These are phyloP conservation scores for Gymnopithys bicolor DNA, from an alignment of 2,797 vertebrate species.

Conservation along the genomic window DNA sequence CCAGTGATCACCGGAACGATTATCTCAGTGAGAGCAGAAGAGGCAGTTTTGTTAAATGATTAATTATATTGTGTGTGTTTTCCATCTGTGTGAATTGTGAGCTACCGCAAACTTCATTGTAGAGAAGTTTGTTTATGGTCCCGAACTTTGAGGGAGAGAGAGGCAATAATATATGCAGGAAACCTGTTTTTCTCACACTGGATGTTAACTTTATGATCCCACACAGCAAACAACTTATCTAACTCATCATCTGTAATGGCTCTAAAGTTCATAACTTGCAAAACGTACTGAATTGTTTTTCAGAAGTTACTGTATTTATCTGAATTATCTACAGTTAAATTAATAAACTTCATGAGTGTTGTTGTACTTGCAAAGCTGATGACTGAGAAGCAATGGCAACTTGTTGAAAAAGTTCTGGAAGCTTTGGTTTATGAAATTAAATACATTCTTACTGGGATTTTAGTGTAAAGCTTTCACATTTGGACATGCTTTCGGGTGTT, in stretches of 20 bases:
- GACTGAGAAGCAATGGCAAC: background rate
- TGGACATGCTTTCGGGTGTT: conserved; percentile 28
- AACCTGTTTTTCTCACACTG: conserved; percentile 65
- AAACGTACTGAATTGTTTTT: background rate
- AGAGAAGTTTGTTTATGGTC: conserved; percentile 45
- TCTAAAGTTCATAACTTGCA: background rate
- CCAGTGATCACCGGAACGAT: background rate
- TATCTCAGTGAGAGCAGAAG: background rate
- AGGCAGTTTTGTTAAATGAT: conserved; percentile 45
- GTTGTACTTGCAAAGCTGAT: background rate
- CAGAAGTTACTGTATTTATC: background rate
- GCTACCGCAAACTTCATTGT: background rate
- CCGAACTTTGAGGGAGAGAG: conserved; percentile 6
- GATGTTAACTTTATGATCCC: conserved; percentile 27
- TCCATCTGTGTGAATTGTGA: conserved; percentile 18
- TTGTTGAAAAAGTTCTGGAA: background rate
- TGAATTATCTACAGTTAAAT: background rate
- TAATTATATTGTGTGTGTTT: conserved; percentile 40
- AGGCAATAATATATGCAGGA: conserved; percentile 39
- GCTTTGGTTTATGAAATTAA: background rate
- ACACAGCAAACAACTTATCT: conserved; percentile 28
- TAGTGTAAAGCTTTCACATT: background rate
- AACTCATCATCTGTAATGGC: conserved; percentile 24
- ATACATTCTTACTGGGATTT: background rate
- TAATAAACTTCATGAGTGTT: background rate